Conservation (phyloP, 2,888 invertebrate genomes). For the Lissonota sp. region DNA sequence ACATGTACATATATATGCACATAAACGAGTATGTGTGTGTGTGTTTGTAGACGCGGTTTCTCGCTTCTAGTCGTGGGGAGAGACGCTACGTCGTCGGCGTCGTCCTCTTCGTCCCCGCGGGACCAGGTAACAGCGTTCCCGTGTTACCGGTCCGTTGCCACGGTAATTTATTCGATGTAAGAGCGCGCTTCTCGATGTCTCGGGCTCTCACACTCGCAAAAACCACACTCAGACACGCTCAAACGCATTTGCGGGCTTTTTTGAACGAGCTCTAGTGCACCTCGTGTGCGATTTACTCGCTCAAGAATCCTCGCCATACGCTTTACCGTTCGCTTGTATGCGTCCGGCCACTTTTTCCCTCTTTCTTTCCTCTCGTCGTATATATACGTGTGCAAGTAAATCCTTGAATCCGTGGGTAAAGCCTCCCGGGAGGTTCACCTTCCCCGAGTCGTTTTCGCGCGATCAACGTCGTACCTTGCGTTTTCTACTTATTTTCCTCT, state of each 20-base stretch:
- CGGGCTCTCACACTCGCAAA: constrained; percentile 14
- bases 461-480: constrained; percentile 13
- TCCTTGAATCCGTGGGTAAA: constrained; percentile 56
- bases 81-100: constrained; percentile 44
- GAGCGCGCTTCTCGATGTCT: constrained; percentile 69
- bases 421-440: constrained; percentile 41
- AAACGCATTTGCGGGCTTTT: constrained; percentile 24
- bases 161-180: constrained; percentile 80
- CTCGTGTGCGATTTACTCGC: constrained; percentile 48
- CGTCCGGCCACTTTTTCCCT: constrained; percentile 29
- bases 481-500: constrained; percentile 17
- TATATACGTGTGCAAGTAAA: constrained; percentile 50
- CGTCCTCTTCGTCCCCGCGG: constrained; percentile 56
- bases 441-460: constrained; percentile 16
- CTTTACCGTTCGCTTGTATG: background rate
- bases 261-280: constrained; percentile 32
- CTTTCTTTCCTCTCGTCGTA: constrained; percentile 42
- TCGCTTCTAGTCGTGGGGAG: constrained; percentile 56
- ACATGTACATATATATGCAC: background rate
- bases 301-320: constrained; percentile 44
- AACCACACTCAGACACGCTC: constrained; percentile 28
- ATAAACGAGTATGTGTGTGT: constrained; percentile 23
- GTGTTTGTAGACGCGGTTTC: constrained; percentile 43
- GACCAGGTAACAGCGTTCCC: constrained; percentile 80
- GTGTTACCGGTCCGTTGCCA: constrained; percentile 79